Conservation (phyloP, 2,797 vertebrate genomes). For the Vultur gryphus region DNA sequence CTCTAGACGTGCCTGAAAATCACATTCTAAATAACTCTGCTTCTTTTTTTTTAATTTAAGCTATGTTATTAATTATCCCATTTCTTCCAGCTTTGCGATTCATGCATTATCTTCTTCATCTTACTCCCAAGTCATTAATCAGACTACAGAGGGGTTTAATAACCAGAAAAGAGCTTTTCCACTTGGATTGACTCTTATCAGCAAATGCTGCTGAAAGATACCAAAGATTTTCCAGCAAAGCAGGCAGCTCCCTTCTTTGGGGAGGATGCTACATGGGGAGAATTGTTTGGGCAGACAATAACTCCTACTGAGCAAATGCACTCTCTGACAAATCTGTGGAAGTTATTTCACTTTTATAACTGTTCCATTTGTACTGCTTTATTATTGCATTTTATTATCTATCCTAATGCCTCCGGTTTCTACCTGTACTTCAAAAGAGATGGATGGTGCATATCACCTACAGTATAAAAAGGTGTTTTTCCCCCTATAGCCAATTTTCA, state of each 20-base stretch:
- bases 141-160: neutral
- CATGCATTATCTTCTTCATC: neutral
- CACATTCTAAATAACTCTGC: neutral
- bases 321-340: neutral
- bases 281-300: neutral
- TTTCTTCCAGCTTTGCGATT: neutral
- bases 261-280: neutral
- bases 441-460: neutral
- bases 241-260: neutral
- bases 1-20: neutral
- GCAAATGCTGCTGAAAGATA: neutral
- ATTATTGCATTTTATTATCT: constrained; percentile 6
- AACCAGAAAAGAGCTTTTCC: neutral
- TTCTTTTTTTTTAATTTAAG: neutral
- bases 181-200: neutral
- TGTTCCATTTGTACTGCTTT: neutral
- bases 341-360: neutral
- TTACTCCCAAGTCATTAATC: neutral
- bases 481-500: neutral
- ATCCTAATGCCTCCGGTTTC: neutral
- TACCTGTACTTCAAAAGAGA: neutral
- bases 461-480: neutral
- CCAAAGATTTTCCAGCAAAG: neutral
- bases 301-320: neutral
- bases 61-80: neutral